These are phyloP conservation scores for Chlorops oryzae DNA, from an alignment of 1,140 invertebrate genomes.

Conservation along the genomic window DNA sequence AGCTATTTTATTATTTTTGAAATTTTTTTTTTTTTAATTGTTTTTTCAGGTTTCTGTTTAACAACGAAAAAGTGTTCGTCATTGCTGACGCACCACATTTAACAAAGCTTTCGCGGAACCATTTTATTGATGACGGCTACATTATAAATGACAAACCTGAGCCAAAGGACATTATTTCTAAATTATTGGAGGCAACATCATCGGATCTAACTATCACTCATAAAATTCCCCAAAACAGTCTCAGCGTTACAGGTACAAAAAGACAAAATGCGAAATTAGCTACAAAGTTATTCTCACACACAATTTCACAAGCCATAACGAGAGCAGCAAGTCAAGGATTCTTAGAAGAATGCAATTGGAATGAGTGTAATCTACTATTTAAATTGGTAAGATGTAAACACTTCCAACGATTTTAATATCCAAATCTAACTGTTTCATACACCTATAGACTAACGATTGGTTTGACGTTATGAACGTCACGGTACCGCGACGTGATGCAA, in stretches of 20 bases:
- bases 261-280: neutral
- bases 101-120: neutral
- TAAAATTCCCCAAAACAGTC: neutral
- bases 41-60: neutral
- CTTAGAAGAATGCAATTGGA: neutral
- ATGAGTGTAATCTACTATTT: slow-evolving; percentile 1
- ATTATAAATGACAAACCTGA: neutral
- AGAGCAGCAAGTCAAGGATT: neutral
- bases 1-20: neutral
- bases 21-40: neutral
- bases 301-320: neutral
- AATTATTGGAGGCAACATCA: neutral
- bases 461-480: slow-evolving; percentile 1
- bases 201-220: neutral
- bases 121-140: neutral
- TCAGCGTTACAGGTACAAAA: neutral
- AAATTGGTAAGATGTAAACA: too few species aligned
- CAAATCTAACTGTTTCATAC: too few species aligned
- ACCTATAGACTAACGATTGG: slow-evolving; percentile 1
- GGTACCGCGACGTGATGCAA: neutral
- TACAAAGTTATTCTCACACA: neutral
- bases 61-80: neutral
- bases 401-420: too few species aligned
- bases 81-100: slow-evolving; percentile 1
- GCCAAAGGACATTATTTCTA: neutral